Evolutionary conservation across 2,113 vertebrate genomes (phyloP), one percentile per base, ranked within the genome.

Genomic region (Sinocyclocheilus anophthalmus): DNA sequence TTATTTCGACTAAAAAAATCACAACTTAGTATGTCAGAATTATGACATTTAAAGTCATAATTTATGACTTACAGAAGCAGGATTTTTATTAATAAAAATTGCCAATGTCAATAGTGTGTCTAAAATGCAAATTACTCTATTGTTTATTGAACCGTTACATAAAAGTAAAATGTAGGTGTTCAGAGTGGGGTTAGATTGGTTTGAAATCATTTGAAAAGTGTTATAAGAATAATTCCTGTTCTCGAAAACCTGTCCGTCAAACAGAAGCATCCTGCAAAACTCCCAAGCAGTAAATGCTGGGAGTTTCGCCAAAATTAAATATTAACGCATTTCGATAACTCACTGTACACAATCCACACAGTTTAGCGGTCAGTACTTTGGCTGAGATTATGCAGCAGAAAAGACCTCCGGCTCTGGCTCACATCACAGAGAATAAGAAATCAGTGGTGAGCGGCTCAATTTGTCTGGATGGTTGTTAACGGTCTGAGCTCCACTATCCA

Each of bases 401-500:
- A 55, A 59, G 48, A 50, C 53, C 24, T 37, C 26, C 30, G 50
- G 76, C 76, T 79, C 57, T 37, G 12, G 5, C 30, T 78, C 76
- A 79, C 33, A 79, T 79, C 76, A 79, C 53, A 61, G 30, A 59
- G 53, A 79, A 79, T 79, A 50, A 61, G 33, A n/a, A 61, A 79
- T 61, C 30, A 78, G 48, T 22, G 50, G 26, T 39, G 76, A 79
- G 76, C 30, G 14, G 76, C 30, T 59, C 53, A 79, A 79, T 79
- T 79, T 79, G 53, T 79, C 76, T 59, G 76, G 55, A 6, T 61
- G 30, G 53, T 39, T 79, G 76, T 79, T 33, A 79, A 79, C 18
- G 12, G 30, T 91, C 90, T 87, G 33, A 55, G 33, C 55, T 86
- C 78, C 50, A 72, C 55, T 83, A 67, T 80, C 33, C 85, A 82